phyloP scores from a whole-genome alignment of 1,140 invertebrate species.

The Sogatella furcifera region DNA sequence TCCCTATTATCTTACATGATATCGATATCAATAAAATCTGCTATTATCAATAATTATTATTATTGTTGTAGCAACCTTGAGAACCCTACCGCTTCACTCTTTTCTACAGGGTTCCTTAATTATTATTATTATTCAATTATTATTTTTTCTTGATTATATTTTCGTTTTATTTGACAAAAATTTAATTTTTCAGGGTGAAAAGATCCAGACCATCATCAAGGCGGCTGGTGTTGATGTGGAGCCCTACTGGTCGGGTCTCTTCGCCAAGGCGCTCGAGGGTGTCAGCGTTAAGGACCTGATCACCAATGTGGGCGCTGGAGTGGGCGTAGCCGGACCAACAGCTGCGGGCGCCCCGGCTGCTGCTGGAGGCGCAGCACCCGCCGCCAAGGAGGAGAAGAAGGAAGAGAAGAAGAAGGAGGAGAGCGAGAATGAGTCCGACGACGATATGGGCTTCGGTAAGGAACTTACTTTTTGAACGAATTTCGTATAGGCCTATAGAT shows the following conservation, averaged over 20 bases:
- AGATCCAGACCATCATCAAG: conserved; percentile 94
- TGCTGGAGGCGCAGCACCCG: conserved; percentile 53
- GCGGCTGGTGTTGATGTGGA: conserved; percentile 93
- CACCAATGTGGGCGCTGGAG: conserved; percentile 87
- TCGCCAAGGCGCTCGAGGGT: conserved; percentile 93
- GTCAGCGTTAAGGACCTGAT: conserved; percentile 91
- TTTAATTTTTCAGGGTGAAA: conserved; percentile 79
- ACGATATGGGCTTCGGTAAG: conserved; percentile 91
- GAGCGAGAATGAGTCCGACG: conserved; percentile 72
- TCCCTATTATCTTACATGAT: too few relatives aligned
- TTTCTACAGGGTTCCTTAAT: too few relatives aligned
- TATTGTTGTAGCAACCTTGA: too few relatives aligned
- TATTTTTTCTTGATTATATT: too few relatives aligned
- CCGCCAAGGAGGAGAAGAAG: conserved; percentile 59
- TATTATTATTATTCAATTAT: too few relatives aligned
- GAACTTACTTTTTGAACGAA: not conserved
- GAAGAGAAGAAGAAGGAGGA: conserved; percentile 76
- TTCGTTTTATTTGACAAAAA: too few relatives aligned
- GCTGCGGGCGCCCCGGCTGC: conserved; percentile 48
- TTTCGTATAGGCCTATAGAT: too few relatives aligned
- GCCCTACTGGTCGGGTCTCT: conserved; percentile 97
- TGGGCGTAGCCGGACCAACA: conserved; percentile 68
- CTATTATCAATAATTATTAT: too few relatives aligned
- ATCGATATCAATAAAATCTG: too few relatives aligned
- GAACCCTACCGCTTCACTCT: too few relatives aligned